Evolutionary conservation across 53 echinoderm and acorn worm species (phyloP), one percentile per base, ranked within the genome.

Genomic region (Paracentrotus lividus): DNA sequence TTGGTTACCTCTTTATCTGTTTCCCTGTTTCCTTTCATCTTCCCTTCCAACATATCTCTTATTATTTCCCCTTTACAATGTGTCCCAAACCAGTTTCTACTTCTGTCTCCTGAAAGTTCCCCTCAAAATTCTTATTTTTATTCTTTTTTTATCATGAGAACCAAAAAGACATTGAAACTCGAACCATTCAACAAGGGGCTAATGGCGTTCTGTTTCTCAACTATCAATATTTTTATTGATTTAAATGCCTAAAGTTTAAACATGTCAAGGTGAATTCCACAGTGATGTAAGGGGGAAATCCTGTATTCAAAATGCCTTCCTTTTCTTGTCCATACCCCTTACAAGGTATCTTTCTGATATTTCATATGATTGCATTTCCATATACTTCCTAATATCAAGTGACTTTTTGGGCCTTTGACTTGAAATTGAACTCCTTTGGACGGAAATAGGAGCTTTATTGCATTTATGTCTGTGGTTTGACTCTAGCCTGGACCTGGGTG

Each of bases 161-260:
- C n/a, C n/a, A n/a, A n/a, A n/a, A n/a, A n/a, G n/a, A n/a, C n/a
- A n/a, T n/a, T n/a, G n/a, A n/a, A n/a, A n/a, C n/a, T n/a, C n/a
- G n/a, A n/a, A n/a, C n/a, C n/a, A n/a, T n/a, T n/a, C n/a, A n/a
- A n/a, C n/a, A n/a, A n/a, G n/a, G n/a, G n/a, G n/a, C n/a, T n/a
- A n/a, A n/a, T n/a, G n/a, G n/a, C n/a, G n/a, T n/a, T n/a, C n/a
- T n/a, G n/a, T n/a, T n/a, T n/a, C n/a, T n/a, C n/a, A n/a, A n/a
- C n/a, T n/a, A n/a, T n/a, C n/a, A n/a, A 81, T 81, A 81, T 81
- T 47, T 81, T 45, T 81, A 45, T 81, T 47, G 81, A 45, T 81
- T 44, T 81, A 81, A 45, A 8, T n/a, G 47, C 45, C 26, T 81
- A 26, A 47, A 81, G 44, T 81, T 81, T 12, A n/a, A 81, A 45